Evolutionary conservation across 2,113 vertebrate species (phyloP).

Genomic region (Silurus asotus): DNA sequence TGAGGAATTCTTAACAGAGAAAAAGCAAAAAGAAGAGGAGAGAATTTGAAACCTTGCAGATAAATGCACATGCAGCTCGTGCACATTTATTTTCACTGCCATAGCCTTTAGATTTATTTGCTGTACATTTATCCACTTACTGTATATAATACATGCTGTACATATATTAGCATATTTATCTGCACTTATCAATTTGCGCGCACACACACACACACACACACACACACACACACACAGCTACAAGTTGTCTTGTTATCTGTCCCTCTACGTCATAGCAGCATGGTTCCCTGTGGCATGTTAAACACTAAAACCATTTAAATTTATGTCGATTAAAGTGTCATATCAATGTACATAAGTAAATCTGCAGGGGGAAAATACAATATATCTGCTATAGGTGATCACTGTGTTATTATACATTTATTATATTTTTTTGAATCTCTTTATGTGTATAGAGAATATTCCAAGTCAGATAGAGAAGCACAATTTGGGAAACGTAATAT

Average conservation of each 20-base stretch:
- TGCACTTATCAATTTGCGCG: too few species aligned
- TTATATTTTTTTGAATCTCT: background rate
- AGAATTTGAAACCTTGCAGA: conserved; percentile 16
- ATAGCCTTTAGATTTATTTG: too few species aligned
- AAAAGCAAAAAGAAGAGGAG: conserved; percentile 8
- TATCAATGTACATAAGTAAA: background rate
- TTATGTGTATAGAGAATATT: background rate
- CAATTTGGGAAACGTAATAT: background rate
- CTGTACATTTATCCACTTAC: too few species aligned
- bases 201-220: too few species aligned
- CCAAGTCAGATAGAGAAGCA: background rate
- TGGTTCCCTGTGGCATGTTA: background rate
- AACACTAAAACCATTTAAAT: background rate
- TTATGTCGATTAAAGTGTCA: background rate
- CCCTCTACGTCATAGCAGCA: background rate
- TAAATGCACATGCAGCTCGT: background rate
- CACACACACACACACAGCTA: background rate
- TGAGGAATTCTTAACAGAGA: conserved; percentile 68
- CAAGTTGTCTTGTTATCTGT: background rate
- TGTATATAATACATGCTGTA: too few species aligned
- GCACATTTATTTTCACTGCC: too few species aligned
- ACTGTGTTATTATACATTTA: background rate
- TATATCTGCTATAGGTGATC: background rate
- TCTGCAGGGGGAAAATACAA: background rate
- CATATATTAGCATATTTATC: too few species aligned